phyloP scores from a whole-genome alignment of 2,113 vertebrate species.

The Motacilla tschutschensis region DNA sequence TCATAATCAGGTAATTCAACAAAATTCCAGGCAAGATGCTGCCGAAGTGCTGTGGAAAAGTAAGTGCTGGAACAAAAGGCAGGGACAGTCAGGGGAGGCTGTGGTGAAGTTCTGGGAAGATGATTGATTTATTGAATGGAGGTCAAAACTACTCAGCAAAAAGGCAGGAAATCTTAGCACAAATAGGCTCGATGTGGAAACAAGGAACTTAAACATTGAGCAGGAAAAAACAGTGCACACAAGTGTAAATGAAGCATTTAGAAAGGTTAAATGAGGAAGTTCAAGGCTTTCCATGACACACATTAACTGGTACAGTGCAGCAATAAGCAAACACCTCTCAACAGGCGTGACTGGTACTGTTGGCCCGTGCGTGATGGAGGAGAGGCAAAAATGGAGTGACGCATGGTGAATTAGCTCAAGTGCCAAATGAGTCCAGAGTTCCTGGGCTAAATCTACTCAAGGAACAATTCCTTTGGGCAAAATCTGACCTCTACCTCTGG shows the following conservation, averaged over 20 bases:
- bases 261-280: conserved; percentile 40
- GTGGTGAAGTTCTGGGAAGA: conserved; percentile 1
- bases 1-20: not conserved
- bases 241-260: conserved; percentile 20
- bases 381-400: not conserved
- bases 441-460: not conserved
- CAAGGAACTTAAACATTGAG: not conserved
- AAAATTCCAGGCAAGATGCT: not conserved
- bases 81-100: not conserved
- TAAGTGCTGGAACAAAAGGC: not conserved
- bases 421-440: not conserved
- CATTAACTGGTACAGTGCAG: not conserved
- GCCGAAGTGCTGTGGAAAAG: not conserved
- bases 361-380: not conserved
- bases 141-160: conserved; percentile 48
- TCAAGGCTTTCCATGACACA: conserved; percentile 55
- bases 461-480: not conserved
- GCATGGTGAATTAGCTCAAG: not conserved
- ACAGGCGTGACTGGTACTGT: not conserved
- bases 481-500: not conserved
- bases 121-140: conserved; percentile 51
- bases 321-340: conserved; percentile 15
- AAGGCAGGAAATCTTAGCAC: conserved; percentile 53
- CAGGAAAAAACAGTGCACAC: conserved; percentile 44
- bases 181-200: conserved; percentile 17